Conservation (phyloP, 1,140 invertebrate species). For the Scylla paramamosain region DNA sequence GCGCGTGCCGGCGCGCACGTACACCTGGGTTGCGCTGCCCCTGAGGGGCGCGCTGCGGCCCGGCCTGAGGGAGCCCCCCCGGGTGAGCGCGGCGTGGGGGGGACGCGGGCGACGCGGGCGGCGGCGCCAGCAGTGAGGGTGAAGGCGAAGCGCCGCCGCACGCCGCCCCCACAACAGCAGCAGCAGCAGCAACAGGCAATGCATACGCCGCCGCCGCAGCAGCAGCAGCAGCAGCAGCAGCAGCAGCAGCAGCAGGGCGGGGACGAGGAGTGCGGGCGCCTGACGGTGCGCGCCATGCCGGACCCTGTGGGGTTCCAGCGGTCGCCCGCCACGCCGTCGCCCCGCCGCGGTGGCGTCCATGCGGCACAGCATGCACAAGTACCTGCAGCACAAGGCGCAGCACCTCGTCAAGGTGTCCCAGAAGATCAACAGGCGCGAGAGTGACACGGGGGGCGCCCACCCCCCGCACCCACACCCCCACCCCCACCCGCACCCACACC, state of each 20-base stretch:
- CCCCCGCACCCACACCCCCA: slow-evolving; percentile 65
- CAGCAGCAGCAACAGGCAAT: slow-evolving; percentile 56
- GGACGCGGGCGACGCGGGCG: slow-evolving; percentile 40
- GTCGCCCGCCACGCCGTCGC: slow-evolving; percentile 55
- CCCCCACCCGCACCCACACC: slow-evolving; percentile 55
- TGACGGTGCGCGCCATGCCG: slow-evolving; percentile 83
- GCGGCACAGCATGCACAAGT: slow-evolving; percentile 80
- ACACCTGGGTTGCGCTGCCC: slow-evolving; percentile 37
- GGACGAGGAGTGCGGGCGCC: slow-evolving; percentile 75
- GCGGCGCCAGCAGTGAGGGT: slow-evolving; percentile 64
- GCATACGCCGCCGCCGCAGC: slow-evolving; percentile 50
- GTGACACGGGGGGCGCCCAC: slow-evolving; percentile 72
- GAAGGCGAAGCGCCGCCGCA: slow-evolving; percentile 60
- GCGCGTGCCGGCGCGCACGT: slow-evolving; percentile 61
- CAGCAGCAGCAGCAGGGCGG: slow-evolving; percentile 52
- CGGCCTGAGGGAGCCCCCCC: too few species aligned
- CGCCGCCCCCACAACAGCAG: neutral
- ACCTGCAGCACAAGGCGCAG: slow-evolving; percentile 77
- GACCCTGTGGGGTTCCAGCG: slow-evolving; percentile 79
- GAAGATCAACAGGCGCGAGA: slow-evolving; percentile 77
- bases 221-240: slow-evolving; percentile 59
- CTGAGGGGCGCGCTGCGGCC: too few species aligned
- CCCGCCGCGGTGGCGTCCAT: slow-evolving; percentile 78
- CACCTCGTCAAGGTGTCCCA: slow-evolving; percentile 77
- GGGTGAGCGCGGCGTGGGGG: too few species aligned